Conservation (phyloP, 2,113 vertebrate species). For the Chaenogobius annularis region DNA sequence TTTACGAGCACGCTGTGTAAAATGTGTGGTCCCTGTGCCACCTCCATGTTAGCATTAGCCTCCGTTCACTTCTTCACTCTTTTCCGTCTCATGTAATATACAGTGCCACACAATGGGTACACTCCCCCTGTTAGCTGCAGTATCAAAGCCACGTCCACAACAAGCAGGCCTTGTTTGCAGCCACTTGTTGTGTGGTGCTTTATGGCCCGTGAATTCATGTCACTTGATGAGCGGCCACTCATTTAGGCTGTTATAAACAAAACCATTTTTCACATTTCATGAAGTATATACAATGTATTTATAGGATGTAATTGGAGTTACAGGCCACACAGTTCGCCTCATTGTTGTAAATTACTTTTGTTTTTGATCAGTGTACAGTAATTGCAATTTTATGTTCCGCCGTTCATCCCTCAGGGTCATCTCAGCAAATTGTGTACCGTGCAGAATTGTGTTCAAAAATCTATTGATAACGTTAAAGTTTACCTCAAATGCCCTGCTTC, state of each 20-base stretch:
- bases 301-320: slow-evolving; percentile 42
- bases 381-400: not conserved
- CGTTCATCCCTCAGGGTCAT: not conserved
- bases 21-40: slow-evolving; percentile 78
- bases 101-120: slow-evolving; percentile 46
- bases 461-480: not conserved
- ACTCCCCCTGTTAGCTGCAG: slow-evolving; percentile 38
- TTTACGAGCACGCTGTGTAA: slow-evolving; percentile 70
- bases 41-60: slow-evolving; percentile 33
- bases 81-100: slow-evolving; percentile 45
- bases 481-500: not conserved
- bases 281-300: slow-evolving; percentile 24
- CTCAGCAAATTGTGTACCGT: not conserved
- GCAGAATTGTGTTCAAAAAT: not conserved
- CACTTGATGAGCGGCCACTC: slow-evolving; percentile 37
- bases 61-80: slow-evolving; percentile 13
- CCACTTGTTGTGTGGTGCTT: slow-evolving; percentile 30
- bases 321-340: slow-evolving; percentile 16
- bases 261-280: slow-evolving; percentile 41
- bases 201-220: slow-evolving; percentile 25
- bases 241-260: slow-evolving; percentile 54
- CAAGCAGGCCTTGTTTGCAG: slow-evolving; percentile 48
- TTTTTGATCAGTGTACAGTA: slow-evolving; percentile 30
- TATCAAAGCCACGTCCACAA: slow-evolving; percentile 52
- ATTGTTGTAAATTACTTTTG: slow-evolving; percentile 33